phyloP scores from a whole-genome alignment of 2,888 invertebrate species.

The Apodemia duryi region DNA sequence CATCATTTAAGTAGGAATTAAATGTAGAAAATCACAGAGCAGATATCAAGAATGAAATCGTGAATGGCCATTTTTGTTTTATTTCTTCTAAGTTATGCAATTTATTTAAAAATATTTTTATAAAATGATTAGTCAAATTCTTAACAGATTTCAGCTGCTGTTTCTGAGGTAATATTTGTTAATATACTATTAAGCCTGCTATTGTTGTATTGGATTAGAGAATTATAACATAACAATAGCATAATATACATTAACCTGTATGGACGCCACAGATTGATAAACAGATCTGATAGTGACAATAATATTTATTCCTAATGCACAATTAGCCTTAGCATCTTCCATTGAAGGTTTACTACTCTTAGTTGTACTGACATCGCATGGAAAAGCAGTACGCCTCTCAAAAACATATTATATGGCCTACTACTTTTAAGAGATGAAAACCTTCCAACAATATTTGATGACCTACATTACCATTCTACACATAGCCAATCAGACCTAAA shows the following conservation, averaged over 20 bases:
- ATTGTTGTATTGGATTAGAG: conserved; percentile 3
- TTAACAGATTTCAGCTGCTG: conserved; percentile 36
- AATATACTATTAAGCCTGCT: conserved; percentile 21
- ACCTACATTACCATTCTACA: conserved; percentile 40
- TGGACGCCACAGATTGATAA: conserved; percentile 23
- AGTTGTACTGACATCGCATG: conserved; percentile 63
- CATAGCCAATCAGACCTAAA: conserved; percentile 40
- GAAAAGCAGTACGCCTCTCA: conserved; percentile 68
- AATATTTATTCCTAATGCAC: conserved; percentile 20
- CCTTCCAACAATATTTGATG: conserved; percentile 46
- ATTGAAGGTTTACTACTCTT: conserved; percentile 53
- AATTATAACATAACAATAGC: conserved; percentile 30
- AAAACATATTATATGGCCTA: conserved; percentile 75
- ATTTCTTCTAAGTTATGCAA: background rate
- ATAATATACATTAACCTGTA: conserved; percentile 35
- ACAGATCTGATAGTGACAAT: conserved; percentile 70
- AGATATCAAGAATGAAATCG: background rate
- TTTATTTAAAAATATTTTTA: conserved; percentile 29
- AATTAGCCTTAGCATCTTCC: conserved; percentile 13
- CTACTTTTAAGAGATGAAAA: conserved; percentile 63
- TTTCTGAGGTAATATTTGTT: conserved; percentile 64
- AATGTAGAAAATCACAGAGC: background rate
- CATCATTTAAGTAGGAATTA: background rate
- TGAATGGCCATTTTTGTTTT: background rate
- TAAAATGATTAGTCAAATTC: conserved; percentile 31